phyloP scores from a whole-genome alignment of 2,888 invertebrate genomes.

The Dasysyrphus albostriatus region DNA sequence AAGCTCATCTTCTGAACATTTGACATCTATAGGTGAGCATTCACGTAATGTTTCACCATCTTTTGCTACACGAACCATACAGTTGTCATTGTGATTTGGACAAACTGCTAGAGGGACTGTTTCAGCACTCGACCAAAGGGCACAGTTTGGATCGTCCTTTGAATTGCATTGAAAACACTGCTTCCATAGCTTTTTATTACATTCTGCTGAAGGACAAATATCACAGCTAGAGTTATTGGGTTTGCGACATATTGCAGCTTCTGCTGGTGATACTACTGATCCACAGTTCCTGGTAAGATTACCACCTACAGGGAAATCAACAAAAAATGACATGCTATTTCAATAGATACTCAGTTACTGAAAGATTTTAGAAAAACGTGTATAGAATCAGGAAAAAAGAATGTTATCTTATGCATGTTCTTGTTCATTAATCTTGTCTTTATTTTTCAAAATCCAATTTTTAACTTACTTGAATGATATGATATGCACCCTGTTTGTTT shows the following conservation, averaged over 20 bases:
- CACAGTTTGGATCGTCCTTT: slow-evolving; percentile 60
- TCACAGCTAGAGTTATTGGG: slow-evolving; percentile 16
- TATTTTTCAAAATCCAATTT: background rate
- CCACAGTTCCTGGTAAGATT: slow-evolving; percentile 53
- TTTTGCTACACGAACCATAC: slow-evolving; percentile 57
- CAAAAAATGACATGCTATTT: background rate
- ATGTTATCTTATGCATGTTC: too few relatives aligned
- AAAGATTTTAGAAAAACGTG: too few relatives aligned
- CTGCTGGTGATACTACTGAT: background rate
- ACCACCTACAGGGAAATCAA: slow-evolving; percentile 8
- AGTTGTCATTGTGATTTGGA: slow-evolving; percentile 53
- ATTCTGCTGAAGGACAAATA: slow-evolving; percentile 44
- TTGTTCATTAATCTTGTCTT: too few relatives aligned
- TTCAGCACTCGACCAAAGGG: slow-evolving; percentile 42
- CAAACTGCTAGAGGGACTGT: slow-evolving; percentile 49
- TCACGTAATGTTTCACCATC: slow-evolving; percentile 69
- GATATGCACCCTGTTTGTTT: slow-evolving; percentile 28
- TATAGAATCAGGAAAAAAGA: too few relatives aligned
- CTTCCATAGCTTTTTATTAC: slow-evolving; percentile 66
- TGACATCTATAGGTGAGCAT: slow-evolving; percentile 34
- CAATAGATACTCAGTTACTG: background rate
- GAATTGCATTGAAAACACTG: slow-evolving; percentile 74
- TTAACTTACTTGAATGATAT: slow-evolving; percentile 29
- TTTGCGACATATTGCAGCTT: slow-evolving; percentile 8
- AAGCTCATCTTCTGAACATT: background rate